These are phyloP conservation scores for Tachypleus tridentatus DNA, from an alignment of 1,140 invertebrate genomes.

Conservation along the genomic window DNA sequence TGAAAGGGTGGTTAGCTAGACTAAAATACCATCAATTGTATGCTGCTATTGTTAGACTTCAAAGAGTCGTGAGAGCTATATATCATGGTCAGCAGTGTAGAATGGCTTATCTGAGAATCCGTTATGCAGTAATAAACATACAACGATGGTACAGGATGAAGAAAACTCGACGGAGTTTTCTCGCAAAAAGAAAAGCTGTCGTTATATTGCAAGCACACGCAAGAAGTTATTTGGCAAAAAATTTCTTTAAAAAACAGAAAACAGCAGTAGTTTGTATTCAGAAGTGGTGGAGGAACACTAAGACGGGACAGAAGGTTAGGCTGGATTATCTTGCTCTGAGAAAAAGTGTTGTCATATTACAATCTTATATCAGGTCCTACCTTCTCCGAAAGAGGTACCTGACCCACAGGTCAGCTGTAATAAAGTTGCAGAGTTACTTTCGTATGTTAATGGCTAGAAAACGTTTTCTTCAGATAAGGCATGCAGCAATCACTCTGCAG, in stretches of 20 bases:
- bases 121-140: background rate
- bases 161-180: conserved; percentile 1
- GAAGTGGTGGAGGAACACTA: conserved; percentile 6
- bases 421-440: conserved; percentile 23
- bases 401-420: conserved; percentile 14
- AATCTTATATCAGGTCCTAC: conserved; percentile 14
- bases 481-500: conserved; percentile 6
- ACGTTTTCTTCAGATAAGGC: conserved; percentile 9
- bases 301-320: conserved; percentile 1
- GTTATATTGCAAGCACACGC: conserved; percentile 21
- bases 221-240: conserved; percentile 4
- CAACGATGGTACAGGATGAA: background rate
- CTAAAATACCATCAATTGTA: background rate
- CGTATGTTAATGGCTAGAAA: conserved; percentile 13
- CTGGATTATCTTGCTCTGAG: conserved; percentile 9
- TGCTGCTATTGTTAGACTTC: conserved; percentile 2
- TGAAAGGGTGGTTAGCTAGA: background rate
- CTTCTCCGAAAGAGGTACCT: conserved; percentile 8
- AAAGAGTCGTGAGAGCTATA: conserved; percentile 3
- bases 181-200: conserved; percentile 10
- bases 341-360: conserved; percentile 19
- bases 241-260: background rate
- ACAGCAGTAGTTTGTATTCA: conserved; percentile 15
- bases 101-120: conserved; percentile 2
- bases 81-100: background rate